Evolutionary conservation across 1,140 invertebrate genomes (phyloP), one percentile per base, ranked within the genome.

Genomic region (Drosophila lowei): DNA sequence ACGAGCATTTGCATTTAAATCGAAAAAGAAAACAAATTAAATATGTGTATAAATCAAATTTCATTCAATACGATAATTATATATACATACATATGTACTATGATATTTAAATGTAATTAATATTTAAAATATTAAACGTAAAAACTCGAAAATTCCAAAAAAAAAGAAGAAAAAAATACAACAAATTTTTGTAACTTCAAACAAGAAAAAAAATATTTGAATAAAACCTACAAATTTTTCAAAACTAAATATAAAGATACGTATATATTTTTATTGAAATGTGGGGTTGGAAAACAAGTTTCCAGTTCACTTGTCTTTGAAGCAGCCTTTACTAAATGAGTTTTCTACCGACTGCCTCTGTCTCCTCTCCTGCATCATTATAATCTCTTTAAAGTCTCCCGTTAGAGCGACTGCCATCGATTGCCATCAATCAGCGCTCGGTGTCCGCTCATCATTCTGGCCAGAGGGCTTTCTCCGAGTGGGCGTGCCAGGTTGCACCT

Each of bases 221-320:
- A 80, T 85, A 85, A 85, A 85, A 80, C 46, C 68, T 86, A 86
- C 68, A 85, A 85, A 81, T 85, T 86, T 85, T 81, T 80, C 47
- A 85, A 86, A 81, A 74, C 55, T 63, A 67, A 30, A 30, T 9
- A 30, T 2, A 9, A 9, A 3, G 8, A 30, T 5, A 25, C 4
- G 4, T 0, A 5, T 25, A 25, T 25, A 9, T 9, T 3, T 30
- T 9, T 30, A 0, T 30, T 23, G 23, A 23, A 23, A 3, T 11
- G 5, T 6, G 15, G 1, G n/a, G 3, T 47, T 38, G 0, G 4
- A 5, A 25, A 25, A 25, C 13, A 54, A 46, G 16, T 21, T 46
- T 11, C 23, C 4, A 9, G 16, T 47, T 6, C 16, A 21, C 21
- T 47, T 47, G 21, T 34, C 9, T 30, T 30, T 30, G 28, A 30